Evolutionary conservation across 2,113 vertebrate species (phyloP), one percentile per base, ranked within the genome.

Genomic region (Anarrhichthys ocellatus): DNA sequence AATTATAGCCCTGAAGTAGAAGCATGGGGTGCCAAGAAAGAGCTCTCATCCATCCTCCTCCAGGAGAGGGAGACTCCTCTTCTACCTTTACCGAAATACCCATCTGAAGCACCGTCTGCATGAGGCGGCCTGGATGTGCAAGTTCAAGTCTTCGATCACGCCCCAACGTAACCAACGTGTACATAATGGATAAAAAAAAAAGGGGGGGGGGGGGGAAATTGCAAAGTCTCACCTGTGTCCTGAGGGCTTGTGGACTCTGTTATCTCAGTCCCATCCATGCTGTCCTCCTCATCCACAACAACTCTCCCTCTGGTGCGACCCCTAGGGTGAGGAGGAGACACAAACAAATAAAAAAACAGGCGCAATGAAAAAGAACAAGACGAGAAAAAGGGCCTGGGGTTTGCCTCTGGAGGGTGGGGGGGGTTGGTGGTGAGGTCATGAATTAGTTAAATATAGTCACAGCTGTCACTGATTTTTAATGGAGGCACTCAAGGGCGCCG

Each of bases 281-380:
- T 98, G 95, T 99, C 97, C 91, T 99, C 98, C 95, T 99, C 98
- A 92, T 99, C 98, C 94, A 96, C 94, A 87, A 96, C 69, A 91
- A 93, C 91, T 94, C 95, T 97, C 89, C 97, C 98, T 96, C 97
- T 96, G 93, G 95, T 97, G 91, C 97, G 97, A 96, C 97, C 97
- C 96, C 98, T 99, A 58, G 14, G 83, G 87, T 67, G 46, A 88
- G 17, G n/a, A 81, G 74, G 46, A 63, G 2, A 82, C 5, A 81
- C 64, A 83, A 40, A 86, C 27, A 83, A 82, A 87, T 44, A 79
- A 79, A 50, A 50, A 50, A 20, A 73, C 56, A 79, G 4, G 76
- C 40, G 36, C 66, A 81, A 13, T 67, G 29, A 80, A 77, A 87
- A 61, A 56, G 50, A 77, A 70, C 10, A n/a, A 76, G 40, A 71